A percentile compares a stretch with the other conserved stretches of the same genome.
phyloP scores from a whole-genome alignment of 2,888 invertebrate species.

The Saturnia pavonia region DNA sequence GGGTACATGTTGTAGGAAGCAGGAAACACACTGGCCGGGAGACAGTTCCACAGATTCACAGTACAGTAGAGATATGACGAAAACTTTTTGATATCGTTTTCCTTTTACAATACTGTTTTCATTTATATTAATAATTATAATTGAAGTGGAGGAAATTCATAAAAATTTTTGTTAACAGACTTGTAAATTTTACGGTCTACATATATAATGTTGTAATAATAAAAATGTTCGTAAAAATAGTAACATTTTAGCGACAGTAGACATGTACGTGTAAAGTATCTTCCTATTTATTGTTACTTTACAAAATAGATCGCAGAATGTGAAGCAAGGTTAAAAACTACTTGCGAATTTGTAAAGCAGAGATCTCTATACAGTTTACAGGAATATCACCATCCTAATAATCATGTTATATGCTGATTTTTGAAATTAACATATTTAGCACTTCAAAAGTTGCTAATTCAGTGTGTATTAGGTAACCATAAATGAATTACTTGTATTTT shows the following conservation, averaged over 20 bases:
- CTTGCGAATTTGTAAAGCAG: neutral
- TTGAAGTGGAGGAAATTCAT: too few species aligned
- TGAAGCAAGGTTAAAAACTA: neutral
- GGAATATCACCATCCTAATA: neutral
- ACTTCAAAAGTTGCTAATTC: constrained; percentile 16
- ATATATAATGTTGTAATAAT: too few species aligned
- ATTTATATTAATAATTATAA: too few species aligned
- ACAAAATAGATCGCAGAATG: neutral
- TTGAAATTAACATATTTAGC: constrained; percentile 23
- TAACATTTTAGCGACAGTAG: too few species aligned
- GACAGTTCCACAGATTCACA: too few species aligned
- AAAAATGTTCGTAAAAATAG: too few species aligned
- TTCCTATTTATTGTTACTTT: neutral
- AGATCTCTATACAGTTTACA: neutral
- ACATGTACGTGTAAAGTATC: neutral
- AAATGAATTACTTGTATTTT: neutral
- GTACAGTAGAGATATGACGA: too few species aligned
- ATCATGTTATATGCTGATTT: constrained; percentile 1
- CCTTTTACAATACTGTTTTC: too few species aligned
- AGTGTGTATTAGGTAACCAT: constrained; percentile 16
- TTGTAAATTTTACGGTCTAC: neutral
- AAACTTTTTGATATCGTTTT: too few species aligned
- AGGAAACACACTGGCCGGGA: too few species aligned
- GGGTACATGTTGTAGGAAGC: too few species aligned
- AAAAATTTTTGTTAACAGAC: too few species aligned